Base-by-base conservation (phyloP, 92 coral and sea anemone species). In the Ricordea florida region DNA sequence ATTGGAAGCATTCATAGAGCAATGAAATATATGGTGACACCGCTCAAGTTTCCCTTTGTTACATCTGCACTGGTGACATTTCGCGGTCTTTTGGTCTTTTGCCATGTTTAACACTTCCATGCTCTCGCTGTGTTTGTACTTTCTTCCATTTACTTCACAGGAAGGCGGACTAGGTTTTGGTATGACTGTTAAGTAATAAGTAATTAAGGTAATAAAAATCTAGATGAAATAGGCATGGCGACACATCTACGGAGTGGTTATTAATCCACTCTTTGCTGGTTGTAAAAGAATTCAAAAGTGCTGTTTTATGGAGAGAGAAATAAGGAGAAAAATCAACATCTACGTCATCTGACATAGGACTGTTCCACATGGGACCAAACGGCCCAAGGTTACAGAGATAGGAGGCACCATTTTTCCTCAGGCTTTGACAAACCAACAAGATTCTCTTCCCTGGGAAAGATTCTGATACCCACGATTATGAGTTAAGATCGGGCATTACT, bases 81-180 rank as follows among this genome's bases (percentile, higher is more conserved):
- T n/a, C 37, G 27, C 77, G 11, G 10, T 27, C 37, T 53, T 53
- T 18, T 38, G 8, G 35, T 53, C 66, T 1, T 10, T n/a, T 22
- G 77, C 37, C 66, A 70, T 70, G 27, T 53, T 26, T 10, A 53
- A 55, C 17, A 70, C 51, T 35, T 70, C 77, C 77, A 70, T 26
- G 27, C 65, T 53, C 11, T 10, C 55, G 38, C 66, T 55, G 23
- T 55, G 37, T 26, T 55, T 53, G 55, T 70, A 70, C 13, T 28
- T 1, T 6, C 64, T 29, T 10, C 31, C 66, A 2, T 30, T 44
- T 2, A 38, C 77, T 15, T 28, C 30, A 50, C 77, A 70, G 51
- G 13, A 11, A 0, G 77, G 77, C 17, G 77, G 65, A 3, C 52
- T 7, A 7, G 77, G 66, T 15, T 56, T 70, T 20, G 77, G 30